Evolutionary conservation across 2,113 vertebrate species (phyloP), one percentile per base, ranked within the genome.

Genomic region (Accipiter cooperii): DNA sequence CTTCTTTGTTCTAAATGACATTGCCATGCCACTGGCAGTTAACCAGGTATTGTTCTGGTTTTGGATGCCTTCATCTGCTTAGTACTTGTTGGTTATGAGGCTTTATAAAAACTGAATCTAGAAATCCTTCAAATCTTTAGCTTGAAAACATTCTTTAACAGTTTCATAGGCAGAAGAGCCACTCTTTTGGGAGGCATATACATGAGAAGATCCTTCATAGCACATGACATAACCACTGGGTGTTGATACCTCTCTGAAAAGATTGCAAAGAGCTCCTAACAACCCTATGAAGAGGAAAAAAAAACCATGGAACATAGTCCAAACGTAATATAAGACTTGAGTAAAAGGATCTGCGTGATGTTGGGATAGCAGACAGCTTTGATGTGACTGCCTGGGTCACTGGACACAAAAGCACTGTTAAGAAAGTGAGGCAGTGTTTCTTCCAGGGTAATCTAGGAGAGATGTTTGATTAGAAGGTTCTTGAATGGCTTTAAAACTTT

Each of bases 141-240:
- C 34, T 68, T 89, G 17, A 54, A 69, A 81, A 28, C 13, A 33
- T 44, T 77, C 46, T 83, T 61, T 10, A 65, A n/a, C 58, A 16
- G 18, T 54, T 88, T 84, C 33, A 51, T 10, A 66, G 38, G 51
- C 44, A 31, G 51, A 63, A 81, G 17, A 63, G 12, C 31, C 15
- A 22, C 44, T 82, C 19, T 54, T 77, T 44, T 9, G 25, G 34
- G 31, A 83, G 18, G 5, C 4, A 2, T 34, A 25, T 40, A 40
- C 19, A 17, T 31, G 66, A n/a, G 16, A 66, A 76, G 24, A 47
- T 77, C 40, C 54, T 80, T 65, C 14, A 7, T 17, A 42, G 24
- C 9, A 1, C 1, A 1, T 71, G 22, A 4, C 7, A 5, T 61
- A 86, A 73, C 12, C 26, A 29, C 2, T 34, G 34, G 4, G 5